Conservation (phyloP, 2,888 invertebrate genomes). For the Chromoteleia sp. region DNA sequence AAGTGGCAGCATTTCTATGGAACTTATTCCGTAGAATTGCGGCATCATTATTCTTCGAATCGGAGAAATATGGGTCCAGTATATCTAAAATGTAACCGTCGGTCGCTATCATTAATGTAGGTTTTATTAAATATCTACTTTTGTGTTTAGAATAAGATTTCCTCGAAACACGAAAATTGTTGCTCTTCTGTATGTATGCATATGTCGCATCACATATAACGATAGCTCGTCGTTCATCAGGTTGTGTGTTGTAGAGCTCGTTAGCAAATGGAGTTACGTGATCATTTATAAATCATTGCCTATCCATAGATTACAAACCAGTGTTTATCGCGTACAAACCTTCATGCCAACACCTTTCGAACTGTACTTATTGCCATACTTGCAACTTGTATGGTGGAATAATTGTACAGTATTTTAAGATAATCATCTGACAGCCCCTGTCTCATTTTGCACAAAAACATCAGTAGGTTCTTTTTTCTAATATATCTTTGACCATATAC, state of each 20-base stretch:
- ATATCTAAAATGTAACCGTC: conserved; percentile 39
- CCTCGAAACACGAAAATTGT: conserved; percentile 17
- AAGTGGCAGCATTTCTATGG: conserved; percentile 4
- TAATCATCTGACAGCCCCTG: conserved; percentile 46
- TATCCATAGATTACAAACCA: conserved; percentile 11
- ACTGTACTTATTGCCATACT: conserved; percentile 17
- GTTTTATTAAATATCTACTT: conserved; percentile 25
- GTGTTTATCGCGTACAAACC: conserved; percentile 46
- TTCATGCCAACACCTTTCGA: conserved; percentile 4
- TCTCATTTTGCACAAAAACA: conserved; percentile 45
- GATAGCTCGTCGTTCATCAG: conserved; percentile 16
- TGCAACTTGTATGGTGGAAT: conserved; percentile 21
- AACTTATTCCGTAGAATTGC: conserved; percentile 43
- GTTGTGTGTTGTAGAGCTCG: conserved; percentile 34
- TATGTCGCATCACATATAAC: conserved; percentile 29
- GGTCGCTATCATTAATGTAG: conserved; percentile 18
- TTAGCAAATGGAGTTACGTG: conserved; percentile 44
- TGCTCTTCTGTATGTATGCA: conserved; percentile 14
- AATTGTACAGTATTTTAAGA: conserved; percentile 38
- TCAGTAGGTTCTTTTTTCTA: conserved; percentile 33
- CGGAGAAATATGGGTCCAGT: conserved; percentile 40
- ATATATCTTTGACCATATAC: conserved; percentile 12
- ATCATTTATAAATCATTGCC: conserved; percentile 15
- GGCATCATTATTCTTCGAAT: conserved; percentile 53
- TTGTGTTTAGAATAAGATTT: conserved; percentile 24